Percentiles rank a stretch among this genome's conserved stretches.
Evolutionary conservation across 2,888 invertebrate species (phyloP).

Genomic region (Cheilosia impressa): DNA sequence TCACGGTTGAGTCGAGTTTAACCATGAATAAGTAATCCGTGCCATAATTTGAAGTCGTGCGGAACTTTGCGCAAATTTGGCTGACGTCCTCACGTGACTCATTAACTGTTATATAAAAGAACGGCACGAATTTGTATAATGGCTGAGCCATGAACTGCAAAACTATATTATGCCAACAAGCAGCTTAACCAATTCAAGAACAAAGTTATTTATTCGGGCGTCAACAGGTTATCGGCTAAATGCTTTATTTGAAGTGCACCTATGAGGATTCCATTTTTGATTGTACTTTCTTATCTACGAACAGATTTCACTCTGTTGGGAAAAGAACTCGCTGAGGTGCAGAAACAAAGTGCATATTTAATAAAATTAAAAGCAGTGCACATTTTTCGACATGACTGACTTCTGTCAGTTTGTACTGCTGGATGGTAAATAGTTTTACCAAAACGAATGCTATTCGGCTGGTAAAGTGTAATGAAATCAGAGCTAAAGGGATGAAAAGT

Average conservation of each 20-base stretch:
- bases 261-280: background rate
- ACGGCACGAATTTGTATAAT: background rate
- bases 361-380: background rate
- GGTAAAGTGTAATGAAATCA: background rate
- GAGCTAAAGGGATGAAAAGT: slow-evolving; percentile 15
- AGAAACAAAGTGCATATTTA: background rate
- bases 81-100: background rate
- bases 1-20: background rate
- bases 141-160: background rate
- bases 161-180: background rate
- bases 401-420: background rate
- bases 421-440: background rate
- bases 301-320: slow-evolving; percentile 2
- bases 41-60: background rate
- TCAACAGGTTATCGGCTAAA: background rate
- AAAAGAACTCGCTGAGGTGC: slow-evolving; percentile 3
- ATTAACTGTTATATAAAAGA: background rate
- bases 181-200: background rate
- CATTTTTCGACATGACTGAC: background rate
- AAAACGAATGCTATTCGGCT: slow-evolving; percentile 1
- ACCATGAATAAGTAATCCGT: background rate
- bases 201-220: background rate
- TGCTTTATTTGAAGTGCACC: background rate
- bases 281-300: background rate
- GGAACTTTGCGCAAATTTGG: background rate